Percentiles rank a stretch among this genome's conserved stretches.
Evolutionary conservation across 2,113 vertebrate genomes (phyloP).

Genomic region (Microcebus tavaratra): DNA sequence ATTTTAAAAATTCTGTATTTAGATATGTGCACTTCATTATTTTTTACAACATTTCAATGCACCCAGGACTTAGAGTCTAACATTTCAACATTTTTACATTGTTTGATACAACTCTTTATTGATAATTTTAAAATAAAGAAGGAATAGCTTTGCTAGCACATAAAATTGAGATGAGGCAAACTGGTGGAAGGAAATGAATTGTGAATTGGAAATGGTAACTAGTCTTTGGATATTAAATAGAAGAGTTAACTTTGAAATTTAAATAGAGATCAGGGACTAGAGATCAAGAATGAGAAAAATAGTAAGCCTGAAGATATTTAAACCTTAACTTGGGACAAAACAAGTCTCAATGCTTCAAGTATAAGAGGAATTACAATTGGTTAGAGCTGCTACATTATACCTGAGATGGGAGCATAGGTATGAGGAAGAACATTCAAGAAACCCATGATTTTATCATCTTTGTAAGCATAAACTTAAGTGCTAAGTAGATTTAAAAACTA

Average conservation of each 20-base stretch:
- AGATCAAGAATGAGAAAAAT: background rate
- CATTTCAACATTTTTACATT: background rate
- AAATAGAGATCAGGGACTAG: background rate
- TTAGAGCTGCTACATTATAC: background rate
- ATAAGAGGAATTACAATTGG: background rate
- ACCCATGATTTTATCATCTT: background rate
- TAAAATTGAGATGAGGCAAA: background rate
- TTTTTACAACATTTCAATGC: background rate
- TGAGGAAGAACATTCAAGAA: background rate
- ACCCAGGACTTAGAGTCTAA: background rate
- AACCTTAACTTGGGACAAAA: background rate
- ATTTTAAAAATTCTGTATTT: slow-evolving; percentile 11
- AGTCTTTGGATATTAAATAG: background rate
- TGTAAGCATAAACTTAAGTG: background rate
- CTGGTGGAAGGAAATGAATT: background rate
- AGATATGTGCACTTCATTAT: background rate
- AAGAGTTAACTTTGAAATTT: slow-evolving; percentile 17
- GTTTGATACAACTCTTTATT: background rate
- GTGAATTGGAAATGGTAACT: background rate
- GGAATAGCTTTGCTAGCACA: background rate
- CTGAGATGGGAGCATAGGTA: background rate
- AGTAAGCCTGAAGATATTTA: background rate
- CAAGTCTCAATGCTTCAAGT: background rate
- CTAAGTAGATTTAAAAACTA: background rate
- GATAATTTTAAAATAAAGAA: background rate